These are phyloP conservation scores for Thaumetopoea pityocampa DNA, from an alignment of 1,140 invertebrate genomes.

Conservation along the genomic window DNA sequence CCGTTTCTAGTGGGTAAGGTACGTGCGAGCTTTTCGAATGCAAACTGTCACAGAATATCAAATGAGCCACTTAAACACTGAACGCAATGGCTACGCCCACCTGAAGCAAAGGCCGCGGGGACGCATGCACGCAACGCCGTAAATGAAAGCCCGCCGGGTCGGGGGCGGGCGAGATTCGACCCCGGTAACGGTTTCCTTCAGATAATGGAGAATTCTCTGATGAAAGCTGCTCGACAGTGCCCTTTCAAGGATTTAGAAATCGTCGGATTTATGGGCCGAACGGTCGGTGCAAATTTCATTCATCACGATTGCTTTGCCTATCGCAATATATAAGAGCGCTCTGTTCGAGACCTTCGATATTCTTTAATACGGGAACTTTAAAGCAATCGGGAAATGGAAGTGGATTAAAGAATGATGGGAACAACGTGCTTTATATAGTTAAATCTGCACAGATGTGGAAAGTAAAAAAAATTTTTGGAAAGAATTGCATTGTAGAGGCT, in stretches of 20 bases:
- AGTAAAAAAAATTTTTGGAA: slow-evolving; percentile 40
- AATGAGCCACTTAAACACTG: slow-evolving; percentile 73
- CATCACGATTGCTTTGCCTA: slow-evolving; percentile 45
- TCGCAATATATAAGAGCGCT: slow-evolving; percentile 48
- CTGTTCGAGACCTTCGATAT: slow-evolving; percentile 34
- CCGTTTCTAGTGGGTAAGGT: slow-evolving; percentile 44
- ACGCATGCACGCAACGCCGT: slow-evolving; percentile 69
- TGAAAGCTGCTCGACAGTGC: slow-evolving; percentile 66
- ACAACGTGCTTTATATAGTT: slow-evolving; percentile 37
- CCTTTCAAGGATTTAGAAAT: slow-evolving; percentile 67
- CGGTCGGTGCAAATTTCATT: slow-evolving; percentile 58
- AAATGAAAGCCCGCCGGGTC: slow-evolving; percentile 62
- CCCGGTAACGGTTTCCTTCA: slow-evolving; percentile 71
- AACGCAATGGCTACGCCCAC: slow-evolving; percentile 69
- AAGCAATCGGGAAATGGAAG: slow-evolving; percentile 20
- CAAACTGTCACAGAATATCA: slow-evolving; percentile 73
- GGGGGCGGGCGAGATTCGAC: slow-evolving; percentile 58
- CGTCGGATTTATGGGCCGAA: slow-evolving; percentile 62
- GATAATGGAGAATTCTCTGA: slow-evolving; percentile 73
- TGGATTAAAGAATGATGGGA: slow-evolving; percentile 42
- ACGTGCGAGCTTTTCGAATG: slow-evolving; percentile 66
- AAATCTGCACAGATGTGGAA: slow-evolving; percentile 34
- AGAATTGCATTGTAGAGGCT: slow-evolving; percentile 33
- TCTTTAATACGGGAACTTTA: slow-evolving; percentile 39
- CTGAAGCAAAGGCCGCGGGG: slow-evolving; percentile 63